Evolutionary conservation across 2,113 vertebrate species (phyloP).

Genomic region (Labeo catla): DNA sequence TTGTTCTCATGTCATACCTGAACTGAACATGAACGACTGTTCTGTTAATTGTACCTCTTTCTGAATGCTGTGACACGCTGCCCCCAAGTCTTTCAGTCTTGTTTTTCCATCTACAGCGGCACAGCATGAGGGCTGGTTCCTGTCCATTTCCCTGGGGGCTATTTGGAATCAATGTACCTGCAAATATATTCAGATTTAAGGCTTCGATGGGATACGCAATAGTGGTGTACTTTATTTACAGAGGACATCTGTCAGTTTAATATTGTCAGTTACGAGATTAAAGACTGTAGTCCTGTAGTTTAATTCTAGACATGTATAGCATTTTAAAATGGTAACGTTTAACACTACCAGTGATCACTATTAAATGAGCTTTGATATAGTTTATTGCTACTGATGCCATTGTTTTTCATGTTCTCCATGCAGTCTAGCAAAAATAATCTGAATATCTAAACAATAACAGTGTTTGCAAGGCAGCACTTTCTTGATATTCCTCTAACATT

Average conservation of each 20-base stretch:
- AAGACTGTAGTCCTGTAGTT: background rate
- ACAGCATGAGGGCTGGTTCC: conserved; percentile 9
- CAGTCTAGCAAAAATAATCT: background rate
- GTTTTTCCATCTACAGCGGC: background rate
- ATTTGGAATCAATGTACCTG: conserved; percentile 16
- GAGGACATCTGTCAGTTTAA: background rate
- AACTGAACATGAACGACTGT: background rate
- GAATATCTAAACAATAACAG: background rate
- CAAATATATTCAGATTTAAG: conserved; percentile 27
- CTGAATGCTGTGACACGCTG: background rate
- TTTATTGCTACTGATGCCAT: background rate
- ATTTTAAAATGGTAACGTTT: background rate
- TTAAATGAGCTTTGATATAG: background rate
- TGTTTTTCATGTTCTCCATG: background rate
- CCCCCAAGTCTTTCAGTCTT: conserved; percentile 20
- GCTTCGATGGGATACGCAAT: background rate
- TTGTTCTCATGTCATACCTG: background rate
- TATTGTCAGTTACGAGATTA: background rate
- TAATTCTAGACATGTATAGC: background rate
- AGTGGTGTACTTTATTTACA: background rate
- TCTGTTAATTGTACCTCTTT: conserved; percentile 4
- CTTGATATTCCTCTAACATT: background rate
- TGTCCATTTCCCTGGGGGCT: background rate
- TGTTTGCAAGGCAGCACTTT: background rate
- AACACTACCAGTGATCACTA: background rate